Conservation (phyloP, 2,888 invertebrate species). For the Pristionchus maxplancki region DNA sequence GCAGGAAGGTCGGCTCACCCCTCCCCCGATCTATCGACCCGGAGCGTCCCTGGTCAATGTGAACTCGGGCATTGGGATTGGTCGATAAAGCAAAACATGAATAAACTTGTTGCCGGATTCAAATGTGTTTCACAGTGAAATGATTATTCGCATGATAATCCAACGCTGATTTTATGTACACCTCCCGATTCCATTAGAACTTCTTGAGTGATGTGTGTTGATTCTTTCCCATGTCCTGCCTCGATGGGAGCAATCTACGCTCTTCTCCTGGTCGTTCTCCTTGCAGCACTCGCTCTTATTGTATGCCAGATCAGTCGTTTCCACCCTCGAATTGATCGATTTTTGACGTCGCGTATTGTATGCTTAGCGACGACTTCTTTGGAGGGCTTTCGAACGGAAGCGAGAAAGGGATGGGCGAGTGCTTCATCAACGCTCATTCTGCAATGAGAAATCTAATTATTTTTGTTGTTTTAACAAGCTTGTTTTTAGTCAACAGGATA, state of each 20-base stretch:
- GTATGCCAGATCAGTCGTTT: background rate
- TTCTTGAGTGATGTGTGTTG: too few species aligned
- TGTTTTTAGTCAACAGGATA: too few species aligned
- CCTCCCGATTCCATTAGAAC: too few species aligned
- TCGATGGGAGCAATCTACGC: too few species aligned
- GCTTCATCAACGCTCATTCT: background rate
- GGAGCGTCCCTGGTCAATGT: constrained; percentile 8
- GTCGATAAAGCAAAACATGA: background rate
- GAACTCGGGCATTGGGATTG: constrained; percentile 31
- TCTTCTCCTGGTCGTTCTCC: background rate
- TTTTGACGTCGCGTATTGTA: background rate
- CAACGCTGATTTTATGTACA: too few species aligned
- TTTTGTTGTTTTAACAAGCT: too few species aligned
- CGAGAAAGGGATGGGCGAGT: background rate
- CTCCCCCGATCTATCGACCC: constrained; percentile 34
- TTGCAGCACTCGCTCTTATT: background rate
- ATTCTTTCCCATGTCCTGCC: too few species aligned
- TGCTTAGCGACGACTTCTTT: background rate
- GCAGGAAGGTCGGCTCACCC: constrained; percentile 35
- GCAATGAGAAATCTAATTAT: too few species aligned
- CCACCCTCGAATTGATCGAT: background rate
- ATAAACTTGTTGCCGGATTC: background rate
- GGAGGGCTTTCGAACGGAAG: background rate
- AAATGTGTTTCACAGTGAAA: background rate
- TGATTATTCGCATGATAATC: too few species aligned